Percentiles rank a stretch among this genome's conserved stretches.
Evolutionary conservation across 2,888 invertebrate species (phyloP).

Genomic region (Phaedon cochleariae): DNA sequence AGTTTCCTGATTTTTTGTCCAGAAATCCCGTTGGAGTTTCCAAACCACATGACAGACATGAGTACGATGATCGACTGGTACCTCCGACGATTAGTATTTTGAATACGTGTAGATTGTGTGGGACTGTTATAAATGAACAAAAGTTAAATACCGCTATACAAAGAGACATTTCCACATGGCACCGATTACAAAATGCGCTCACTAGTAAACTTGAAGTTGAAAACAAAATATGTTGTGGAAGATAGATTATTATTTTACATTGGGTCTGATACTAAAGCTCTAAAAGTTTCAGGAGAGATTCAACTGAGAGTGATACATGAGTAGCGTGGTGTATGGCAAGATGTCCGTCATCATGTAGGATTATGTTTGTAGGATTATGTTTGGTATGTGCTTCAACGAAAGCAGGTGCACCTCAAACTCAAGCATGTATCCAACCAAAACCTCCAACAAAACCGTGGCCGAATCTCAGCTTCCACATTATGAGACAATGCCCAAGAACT

Average conservation of each 20-base stretch:
- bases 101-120: background rate
- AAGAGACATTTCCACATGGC: background rate
- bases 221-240: background rate
- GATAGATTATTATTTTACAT: background rate
- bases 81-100: background rate
- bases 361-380: conserved; percentile 17
- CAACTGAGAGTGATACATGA: background rate
- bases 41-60: background rate
- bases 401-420: background rate
- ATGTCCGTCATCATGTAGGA: conserved; percentile 20
- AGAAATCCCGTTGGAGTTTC: conserved; percentile 20
- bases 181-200: background rate
- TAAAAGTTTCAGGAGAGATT: background rate
- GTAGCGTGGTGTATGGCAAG: conserved; percentile 38
- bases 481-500: conserved; percentile 9
- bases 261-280: background rate
- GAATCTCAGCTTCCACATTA: background rate
- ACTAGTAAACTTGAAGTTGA: background rate
- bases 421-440: conserved; percentile 6
- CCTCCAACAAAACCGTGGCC: conserved; percentile 12
- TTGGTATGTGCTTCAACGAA: conserved; percentile 21
- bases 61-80: background rate
- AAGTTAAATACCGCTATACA: conserved; percentile 23
- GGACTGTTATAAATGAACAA: conserved; percentile 13
- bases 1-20: conserved; percentile 35